phyloP scores from a whole-genome alignment of 2,888 invertebrate species.

The Hypena proboscidalis region DNA sequence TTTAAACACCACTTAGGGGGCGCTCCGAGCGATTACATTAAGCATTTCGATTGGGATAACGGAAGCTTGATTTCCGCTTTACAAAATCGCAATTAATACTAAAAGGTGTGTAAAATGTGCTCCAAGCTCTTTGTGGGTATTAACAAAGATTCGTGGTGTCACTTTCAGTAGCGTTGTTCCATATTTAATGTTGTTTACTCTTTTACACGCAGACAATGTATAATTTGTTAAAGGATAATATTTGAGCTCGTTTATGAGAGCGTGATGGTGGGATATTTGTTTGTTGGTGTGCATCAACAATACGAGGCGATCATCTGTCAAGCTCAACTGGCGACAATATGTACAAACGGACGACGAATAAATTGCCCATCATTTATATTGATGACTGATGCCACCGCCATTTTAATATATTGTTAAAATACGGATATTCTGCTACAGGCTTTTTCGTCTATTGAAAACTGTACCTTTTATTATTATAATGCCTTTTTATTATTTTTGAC shows the following conservation, averaged over 20 bases:
- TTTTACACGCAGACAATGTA: constrained; percentile 59
- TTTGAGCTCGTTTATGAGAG: constrained; percentile 78
- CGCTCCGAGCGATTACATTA: constrained; percentile 41
- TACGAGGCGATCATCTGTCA: constrained; percentile 74
- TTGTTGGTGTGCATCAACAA: constrained; percentile 68
- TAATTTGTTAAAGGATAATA: constrained; percentile 80
- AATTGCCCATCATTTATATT: constrained; percentile 77
- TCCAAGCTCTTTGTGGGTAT: constrained; percentile 44
- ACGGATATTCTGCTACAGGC: too few relatives aligned
- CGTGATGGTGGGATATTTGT: constrained; percentile 78
- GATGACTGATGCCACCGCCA: constrained; percentile 62
- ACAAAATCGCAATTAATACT: constrained; percentile 53
- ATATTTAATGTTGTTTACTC: constrained; percentile 62
- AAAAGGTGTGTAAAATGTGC: constrained; percentile 50
- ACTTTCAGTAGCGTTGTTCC: constrained; percentile 49
- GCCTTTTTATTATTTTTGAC: too few relatives aligned
- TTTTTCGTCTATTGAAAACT: too few relatives aligned
- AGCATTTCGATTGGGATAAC: constrained; percentile 54
- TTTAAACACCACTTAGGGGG: constrained; percentile 19
- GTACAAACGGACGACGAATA: constrained; percentile 69
- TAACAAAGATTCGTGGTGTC: constrained; percentile 49
- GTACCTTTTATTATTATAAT: too few relatives aligned
- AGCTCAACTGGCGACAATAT: constrained; percentile 77
- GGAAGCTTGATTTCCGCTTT: constrained; percentile 50
- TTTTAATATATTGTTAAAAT: constrained; percentile 51